Evolutionary conservation across 2,797 vertebrate species (phyloP).

Genomic region (Melanotaenia trifasciata): DNA sequence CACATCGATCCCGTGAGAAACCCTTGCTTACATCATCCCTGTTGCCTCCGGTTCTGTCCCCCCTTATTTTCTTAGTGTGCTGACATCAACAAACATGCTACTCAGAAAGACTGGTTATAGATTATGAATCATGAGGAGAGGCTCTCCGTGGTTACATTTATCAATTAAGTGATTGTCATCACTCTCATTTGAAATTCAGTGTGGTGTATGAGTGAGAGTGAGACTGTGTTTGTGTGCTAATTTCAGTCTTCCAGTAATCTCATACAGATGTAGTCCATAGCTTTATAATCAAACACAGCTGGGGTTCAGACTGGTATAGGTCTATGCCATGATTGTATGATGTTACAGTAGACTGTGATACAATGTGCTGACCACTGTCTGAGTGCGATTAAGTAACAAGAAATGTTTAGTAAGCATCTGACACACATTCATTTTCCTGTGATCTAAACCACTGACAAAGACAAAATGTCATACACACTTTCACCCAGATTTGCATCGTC

Average conservation of each 20-base stretch:
- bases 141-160: constrained; percentile 72
- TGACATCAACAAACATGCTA: constrained; percentile 62
- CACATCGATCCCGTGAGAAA: constrained; percentile 71
- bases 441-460: constrained; percentile 63
- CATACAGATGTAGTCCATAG: constrained; percentile 75
- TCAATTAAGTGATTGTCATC: constrained; percentile 84
- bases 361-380: constrained; percentile 67
- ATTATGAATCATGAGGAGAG: constrained; percentile 78
- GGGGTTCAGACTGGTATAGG: constrained; percentile 62
- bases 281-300: constrained; percentile 78
- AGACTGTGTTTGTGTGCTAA: constrained; percentile 77
- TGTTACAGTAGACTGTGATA: constrained; percentile 60
- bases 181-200: constrained; percentile 78
- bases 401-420: constrained; percentile 70
- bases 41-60: constrained; percentile 54
- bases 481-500: constrained; percentile 60
- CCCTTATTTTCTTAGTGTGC: constrained; percentile 44
- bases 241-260: constrained; percentile 83
- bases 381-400: constrained; percentile 60
- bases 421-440: constrained; percentile 67
- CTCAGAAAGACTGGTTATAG: constrained; percentile 66
- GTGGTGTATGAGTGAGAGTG: constrained; percentile 83
- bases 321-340: constrained; percentile 58
- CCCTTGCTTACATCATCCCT: constrained; percentile 78
- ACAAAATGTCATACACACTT: constrained; percentile 71